Evolutionary conservation across 2,888 invertebrate species (phyloP).

Genomic region (Scaptomyza flava): DNA sequence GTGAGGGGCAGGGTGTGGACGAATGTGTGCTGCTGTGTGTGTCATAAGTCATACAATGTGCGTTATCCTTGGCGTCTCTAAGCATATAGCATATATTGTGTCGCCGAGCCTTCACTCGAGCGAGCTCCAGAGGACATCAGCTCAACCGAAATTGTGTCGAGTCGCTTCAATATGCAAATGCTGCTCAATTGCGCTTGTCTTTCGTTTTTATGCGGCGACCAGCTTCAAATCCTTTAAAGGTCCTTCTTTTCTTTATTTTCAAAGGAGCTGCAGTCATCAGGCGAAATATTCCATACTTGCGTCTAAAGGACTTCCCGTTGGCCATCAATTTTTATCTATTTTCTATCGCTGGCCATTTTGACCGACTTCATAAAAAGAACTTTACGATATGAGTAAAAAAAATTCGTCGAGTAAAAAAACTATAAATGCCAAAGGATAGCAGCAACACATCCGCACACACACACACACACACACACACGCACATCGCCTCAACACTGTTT

Average conservation of each 20-base stretch:
- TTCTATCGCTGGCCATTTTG: constrained; percentile 75
- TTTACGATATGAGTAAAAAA: constrained; percentile 67
- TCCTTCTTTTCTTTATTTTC: background rate
- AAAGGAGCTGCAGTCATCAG: constrained; percentile 21
- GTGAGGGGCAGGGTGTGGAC: background rate
- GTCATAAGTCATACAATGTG: constrained; percentile 77
- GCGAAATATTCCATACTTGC: constrained; percentile 14
- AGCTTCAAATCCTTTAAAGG: constrained; percentile 53
- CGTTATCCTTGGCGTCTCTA: constrained; percentile 66
- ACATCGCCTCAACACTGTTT: background rate
- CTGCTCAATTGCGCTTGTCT: constrained; percentile 75
- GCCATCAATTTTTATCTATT: constrained; percentile 67
- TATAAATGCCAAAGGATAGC: constrained; percentile 52
- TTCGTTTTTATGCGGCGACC: constrained; percentile 57
- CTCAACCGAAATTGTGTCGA: constrained; percentile 38
- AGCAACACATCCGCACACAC: background rate
- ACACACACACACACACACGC: constrained; percentile 6
- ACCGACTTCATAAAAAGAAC: constrained; percentile 71
- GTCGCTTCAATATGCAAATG: constrained; percentile 76
- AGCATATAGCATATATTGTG: constrained; percentile 23
- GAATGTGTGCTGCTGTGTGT: background rate
- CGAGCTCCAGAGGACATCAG: constrained; percentile 6
- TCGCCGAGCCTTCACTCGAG: constrained; percentile 15
- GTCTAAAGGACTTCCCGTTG: constrained; percentile 45
- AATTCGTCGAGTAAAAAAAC: constrained; percentile 34